Evolutionary conservation across 1,140 invertebrate genomes (phyloP), one percentile per base, ranked within the genome.

Genomic region (Lepidotrigona ventralis): DNA sequence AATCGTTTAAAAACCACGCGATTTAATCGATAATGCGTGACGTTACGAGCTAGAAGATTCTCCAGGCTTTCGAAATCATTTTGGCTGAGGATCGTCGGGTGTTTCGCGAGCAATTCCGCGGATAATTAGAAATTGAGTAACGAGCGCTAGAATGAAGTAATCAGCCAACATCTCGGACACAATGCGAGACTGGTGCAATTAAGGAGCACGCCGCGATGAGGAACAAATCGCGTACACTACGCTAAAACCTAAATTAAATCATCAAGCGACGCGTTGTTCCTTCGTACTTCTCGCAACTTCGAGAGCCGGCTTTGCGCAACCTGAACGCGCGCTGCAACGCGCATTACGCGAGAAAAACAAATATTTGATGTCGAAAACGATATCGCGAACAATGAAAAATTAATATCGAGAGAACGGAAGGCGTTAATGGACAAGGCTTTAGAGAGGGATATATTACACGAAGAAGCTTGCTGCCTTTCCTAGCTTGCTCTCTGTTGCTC

Each of bases 181-280:
- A 85, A 70, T 82, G 56, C 74, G 66, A 51, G 56, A 4, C 33
- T 63, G 53, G 46, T 21, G 72, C 63, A 81, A 86, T 71, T 69
- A 68, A 46, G 33, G 33, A 33, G n/a, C 78, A 17, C 46, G 6
- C 9, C 12, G 19, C 33, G 51, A 66, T 54, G 69, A 51, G 56
- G 60, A 76, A 29, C 66, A 69, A 79, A 79, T 86, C 21, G 60
- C 19, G 46, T 33, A 46, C 56, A 11, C 53, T 56, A 21, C 23
- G 39, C 72, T 76, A 70, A n/a, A 29, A n/a, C 75, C 14, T 68
- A 68, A 71, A 89, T 89, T 63, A 53, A 87, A 85, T 79, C 81
- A 87, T 82, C 77, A 82, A 12, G 64, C 21, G 19, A 33, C 39
- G 39, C 39, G 9, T 33, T 68, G 53, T 73, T 58, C 14, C 56